These are phyloP conservation scores for Antheraea pernyi DNA, from an alignment of 1,140 invertebrate species.

Conservation along the genomic window DNA sequence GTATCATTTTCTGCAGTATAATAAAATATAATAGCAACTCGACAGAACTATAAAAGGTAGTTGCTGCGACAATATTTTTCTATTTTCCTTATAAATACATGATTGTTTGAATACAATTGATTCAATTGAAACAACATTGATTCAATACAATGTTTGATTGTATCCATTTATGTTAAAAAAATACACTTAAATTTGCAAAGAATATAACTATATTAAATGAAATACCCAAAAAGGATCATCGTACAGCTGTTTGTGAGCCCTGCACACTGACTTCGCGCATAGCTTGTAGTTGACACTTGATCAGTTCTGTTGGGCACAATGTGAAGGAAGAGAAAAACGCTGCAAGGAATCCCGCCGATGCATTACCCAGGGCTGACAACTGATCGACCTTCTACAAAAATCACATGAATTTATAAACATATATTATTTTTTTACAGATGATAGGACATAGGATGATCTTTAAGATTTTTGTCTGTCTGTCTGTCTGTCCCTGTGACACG, in stretches of 20 bases:
- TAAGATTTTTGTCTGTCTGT: no score
- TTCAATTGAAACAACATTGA: no score
- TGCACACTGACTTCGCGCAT: slow-evolving; percentile 89
- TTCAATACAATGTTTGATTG: no score
- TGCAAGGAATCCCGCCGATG: slow-evolving; percentile 95
- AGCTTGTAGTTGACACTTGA: slow-evolving; percentile 98
- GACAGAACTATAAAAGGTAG: no score
- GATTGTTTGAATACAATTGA: no score
- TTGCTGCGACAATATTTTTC: no score
- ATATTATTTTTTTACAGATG: no score
- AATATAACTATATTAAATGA: slow-evolving; percentile 20
- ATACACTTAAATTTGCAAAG: not conserved
- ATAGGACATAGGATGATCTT: no score
- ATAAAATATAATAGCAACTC: not conserved
- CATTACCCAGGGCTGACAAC: slow-evolving; percentile 91
- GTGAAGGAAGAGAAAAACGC: slow-evolving; percentile 98
- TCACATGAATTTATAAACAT: no score
- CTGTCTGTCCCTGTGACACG: no score
- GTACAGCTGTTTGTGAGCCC: slow-evolving; percentile 70
- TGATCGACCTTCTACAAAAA: slow-evolving; percentile 82
- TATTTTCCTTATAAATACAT: no score
- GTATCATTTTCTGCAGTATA: not conserved
- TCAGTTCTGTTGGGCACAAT: slow-evolving; percentile 97
- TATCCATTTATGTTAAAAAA: no score
- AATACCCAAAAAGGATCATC: slow-evolving; percentile 65